A percentile compares a stretch with the other conserved stretches of the same genome.
phyloP scores from a whole-genome alignment of 2,888 invertebrate genomes.

The Eledona agricola region DNA sequence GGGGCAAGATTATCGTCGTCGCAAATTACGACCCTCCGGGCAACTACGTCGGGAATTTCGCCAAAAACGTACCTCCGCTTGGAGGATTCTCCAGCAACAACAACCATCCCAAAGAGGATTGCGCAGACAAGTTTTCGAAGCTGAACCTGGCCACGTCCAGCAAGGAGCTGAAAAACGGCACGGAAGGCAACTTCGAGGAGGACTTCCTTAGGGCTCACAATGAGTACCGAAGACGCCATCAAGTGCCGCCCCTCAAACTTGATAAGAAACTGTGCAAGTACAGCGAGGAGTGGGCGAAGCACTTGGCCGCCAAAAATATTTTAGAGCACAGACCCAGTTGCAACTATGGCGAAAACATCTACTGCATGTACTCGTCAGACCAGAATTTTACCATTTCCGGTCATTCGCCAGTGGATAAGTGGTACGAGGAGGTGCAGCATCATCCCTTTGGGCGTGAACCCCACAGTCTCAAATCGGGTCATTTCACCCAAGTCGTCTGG shows the following conservation, averaged over 20 bases:
- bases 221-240: slow-evolving; percentile 73
- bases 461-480: slow-evolving; percentile 69
- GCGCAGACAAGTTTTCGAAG: slow-evolving; percentile 48
- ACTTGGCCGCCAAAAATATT: slow-evolving; percentile 70
- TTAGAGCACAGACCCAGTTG: slow-evolving; percentile 80
- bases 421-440: slow-evolving; percentile 76
- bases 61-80: slow-evolving; percentile 75
- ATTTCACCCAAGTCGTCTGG: slow-evolving; percentile 80
- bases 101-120: slow-evolving; percentile 58
- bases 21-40: slow-evolving; percentile 91
- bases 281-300: slow-evolving; percentile 78
- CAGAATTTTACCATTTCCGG: slow-evolving; percentile 73
- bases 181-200: slow-evolving; percentile 68
- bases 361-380: slow-evolving; percentile 78
- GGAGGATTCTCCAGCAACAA: slow-evolving; percentile 58
- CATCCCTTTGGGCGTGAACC: slow-evolving; percentile 73
- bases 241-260: slow-evolving; percentile 72
- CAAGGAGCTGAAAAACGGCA: slow-evolving; percentile 38
- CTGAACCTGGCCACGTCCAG: slow-evolving; percentile 39
- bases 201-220: slow-evolving; percentile 82
- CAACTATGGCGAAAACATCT: slow-evolving; percentile 86
- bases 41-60: slow-evolving; percentile 79
- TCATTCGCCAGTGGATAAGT: slow-evolving; percentile 77
- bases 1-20: slow-evolving; percentile 83
- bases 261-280: slow-evolving; percentile 72